Base-by-base conservation (phyloP, 1,140 invertebrate species). In the Bilobella aurantiaca region DNA sequence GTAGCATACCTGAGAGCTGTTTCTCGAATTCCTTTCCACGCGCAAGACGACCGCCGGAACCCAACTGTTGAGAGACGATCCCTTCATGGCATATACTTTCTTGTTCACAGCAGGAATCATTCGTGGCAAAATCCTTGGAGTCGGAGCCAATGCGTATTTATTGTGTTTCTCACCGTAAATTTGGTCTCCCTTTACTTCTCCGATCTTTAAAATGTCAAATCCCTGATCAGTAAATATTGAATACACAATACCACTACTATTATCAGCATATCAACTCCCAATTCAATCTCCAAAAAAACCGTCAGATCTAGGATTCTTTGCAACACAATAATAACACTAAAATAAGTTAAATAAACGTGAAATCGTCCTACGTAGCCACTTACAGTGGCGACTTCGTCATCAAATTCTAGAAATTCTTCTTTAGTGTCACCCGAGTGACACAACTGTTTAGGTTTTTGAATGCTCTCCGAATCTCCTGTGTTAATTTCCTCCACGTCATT, bases 11-110 rank as follows among this genome's bases (percentile, higher is more conserved):
- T 37, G 74, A 70, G 30, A 74, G 69, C 8, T 71, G 58, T 42
- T 72, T 66, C 27, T 76, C 49, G 49, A 30, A 74, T 72, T 74
- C n/a, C 72, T 70, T 30, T 70, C 68, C 27, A 80, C 73, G 25
- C 80, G 77, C 12, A 77, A 57, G 18, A 85, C 69, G 32, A 69
- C 76, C 3, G 76, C 81, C 25, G 74, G 75, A 5, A 78, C 69
- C 83, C 83, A 84, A 25, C 79, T 74, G 3, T 78, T 78, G 68
- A 81, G 79, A 16, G 77, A 75, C 37, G 77, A 80, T 58, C 74
- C 67, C 62, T 78, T 79, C 77, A 82, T 80, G 2, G 78, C 81
- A 74, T 78, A 82, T 8, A 83, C 78, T 3, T 69, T 32, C 73
- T 81, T 78, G 23, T 78, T 78, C 1, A 76, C 69, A 2, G 74